Evolutionary conservation across 2,797 vertebrate species (phyloP).

Genomic region (Neoniphon sammara): DNA sequence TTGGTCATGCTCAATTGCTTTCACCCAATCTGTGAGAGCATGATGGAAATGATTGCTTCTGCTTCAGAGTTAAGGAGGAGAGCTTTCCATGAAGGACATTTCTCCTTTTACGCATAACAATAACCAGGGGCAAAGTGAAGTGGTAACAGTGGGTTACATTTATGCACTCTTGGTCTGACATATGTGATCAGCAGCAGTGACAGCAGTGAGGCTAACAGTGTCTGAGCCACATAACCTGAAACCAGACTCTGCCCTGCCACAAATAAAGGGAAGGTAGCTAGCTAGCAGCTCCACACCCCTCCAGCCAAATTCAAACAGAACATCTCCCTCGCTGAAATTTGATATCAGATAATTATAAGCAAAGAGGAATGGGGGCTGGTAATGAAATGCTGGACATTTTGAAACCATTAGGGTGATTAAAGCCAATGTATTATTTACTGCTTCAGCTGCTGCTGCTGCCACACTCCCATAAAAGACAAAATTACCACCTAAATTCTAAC

Average conservation of each 20-base stretch:
- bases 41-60: constrained; percentile 48
- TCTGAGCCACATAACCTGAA: constrained; percentile 57
- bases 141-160: constrained; percentile 51
- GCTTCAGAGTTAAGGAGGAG: constrained; percentile 36
- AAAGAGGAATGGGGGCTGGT: constrained; percentile 67
- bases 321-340: constrained; percentile 70
- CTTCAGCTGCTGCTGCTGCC: constrained; percentile 72
- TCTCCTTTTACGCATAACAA: constrained; percentile 39
- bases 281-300: constrained; percentile 47
- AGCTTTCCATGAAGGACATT: constrained; percentile 34
- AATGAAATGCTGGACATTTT: constrained; percentile 82
- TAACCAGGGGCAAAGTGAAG: constrained; percentile 41
- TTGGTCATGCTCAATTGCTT: constrained; percentile 26
- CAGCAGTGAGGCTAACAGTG: constrained; percentile 45
- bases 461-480: constrained; percentile 62
- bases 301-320: constrained; percentile 72
- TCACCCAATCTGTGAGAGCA: constrained; percentile 7
- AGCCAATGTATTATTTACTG: constrained; percentile 83
- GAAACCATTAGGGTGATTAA: constrained; percentile 83
- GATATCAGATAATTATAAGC: constrained; percentile 77
- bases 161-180: constrained; percentile 41
- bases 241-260: constrained; percentile 49
- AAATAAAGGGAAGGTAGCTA: constrained; percentile 39
- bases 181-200: constrained; percentile 26
- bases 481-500: constrained; percentile 54